Evolutionary conservation across 2,888 invertebrate genomes (phyloP), one percentile per base, ranked within the genome.

Genomic region (Hypena proboscidalis): DNA sequence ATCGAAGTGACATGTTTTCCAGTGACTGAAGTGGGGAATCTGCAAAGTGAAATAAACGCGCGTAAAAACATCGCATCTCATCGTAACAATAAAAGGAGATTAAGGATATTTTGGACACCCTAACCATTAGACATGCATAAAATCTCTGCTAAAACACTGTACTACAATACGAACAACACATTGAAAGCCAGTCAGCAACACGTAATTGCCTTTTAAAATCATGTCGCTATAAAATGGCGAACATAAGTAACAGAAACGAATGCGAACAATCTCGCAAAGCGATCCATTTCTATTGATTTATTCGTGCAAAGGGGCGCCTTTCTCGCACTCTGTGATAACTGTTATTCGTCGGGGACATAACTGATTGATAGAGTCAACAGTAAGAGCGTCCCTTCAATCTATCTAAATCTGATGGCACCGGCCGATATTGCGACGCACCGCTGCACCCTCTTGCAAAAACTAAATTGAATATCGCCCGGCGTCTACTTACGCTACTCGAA

Each of bases 1-100:
- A 84, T 86, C 84, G 85, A 86, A 84, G 85, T 85, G 88, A 85
- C 80, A 83, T 81, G 83, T 84, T 83, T 80, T 80, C 77, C 81
- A 79, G 77, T 76, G 74, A 76, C 77, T 77, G 80, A 76, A 83
- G 80, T 83, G 75, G 74, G 67, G 77, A 80, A 81, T 81, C 81
- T 73, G 78, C 73, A 79, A 81, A 82, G 75, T 80, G 76, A 83
- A 81, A 83, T 80, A 77, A 74, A 72, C 69, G 71, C 62, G 13
- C 54, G 51, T 52, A 67, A 77, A 82, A 69, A 76, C 70, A 67
- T 53, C 39, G 41, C 50, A 45, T 48, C 31, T 49, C 49, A 39
- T 52, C 40, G 7, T 1, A 5, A 8, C 9, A 11, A 20, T 25
- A 8, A 25, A 17, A 15, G 4, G 25, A 32, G 19, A 41, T 35